Conservation (phyloP, 1,140 invertebrate genomes). For the Mesaphorura yosii region DNA sequence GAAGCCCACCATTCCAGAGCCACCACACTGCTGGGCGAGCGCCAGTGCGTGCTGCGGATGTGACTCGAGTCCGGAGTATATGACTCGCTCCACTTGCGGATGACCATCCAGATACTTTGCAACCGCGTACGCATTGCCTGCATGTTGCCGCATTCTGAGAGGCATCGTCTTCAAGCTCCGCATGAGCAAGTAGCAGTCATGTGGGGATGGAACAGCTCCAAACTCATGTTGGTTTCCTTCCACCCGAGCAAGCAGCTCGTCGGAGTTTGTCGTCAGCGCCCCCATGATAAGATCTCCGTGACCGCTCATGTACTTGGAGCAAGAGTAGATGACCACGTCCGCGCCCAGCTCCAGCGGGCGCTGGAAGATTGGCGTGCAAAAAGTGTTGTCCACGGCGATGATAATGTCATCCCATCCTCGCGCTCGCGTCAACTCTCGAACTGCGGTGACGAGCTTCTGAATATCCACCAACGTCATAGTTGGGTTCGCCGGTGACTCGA, state of each 20-base stretch:
- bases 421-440: constrained; percentile 30
- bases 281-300: constrained; percentile 56
- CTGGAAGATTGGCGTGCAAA: constrained; percentile 48
- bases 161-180: constrained; percentile 51
- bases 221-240: constrained; percentile 43
- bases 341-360: constrained; percentile 48
- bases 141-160: constrained; percentile 48
- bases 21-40: constrained; percentile 46
- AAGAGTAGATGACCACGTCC: constrained; percentile 50
- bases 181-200: constrained; percentile 51
- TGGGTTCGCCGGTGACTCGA: constrained; percentile 56
- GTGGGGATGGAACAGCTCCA: constrained; percentile 51
- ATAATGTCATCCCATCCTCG: constrained; percentile 35
- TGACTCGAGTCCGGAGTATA: constrained; percentile 48
- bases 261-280: constrained; percentile 40
- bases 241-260: constrained; percentile 40
- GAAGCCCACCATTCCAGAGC: constrained; percentile 49
- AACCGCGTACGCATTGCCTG: constrained; percentile 45
- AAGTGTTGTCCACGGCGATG: constrained; percentile 54
- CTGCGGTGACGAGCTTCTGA: constrained; percentile 39
- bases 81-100: constrained; percentile 44
- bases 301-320: constrained; percentile 57
- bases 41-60: constrained; percentile 51
- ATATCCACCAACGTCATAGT: constrained; percentile 51
- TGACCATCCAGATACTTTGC: constrained; percentile 47